Base-by-base conservation (phyloP, 2,888 invertebrate genomes). In the Drosophila heteroneura region DNA sequence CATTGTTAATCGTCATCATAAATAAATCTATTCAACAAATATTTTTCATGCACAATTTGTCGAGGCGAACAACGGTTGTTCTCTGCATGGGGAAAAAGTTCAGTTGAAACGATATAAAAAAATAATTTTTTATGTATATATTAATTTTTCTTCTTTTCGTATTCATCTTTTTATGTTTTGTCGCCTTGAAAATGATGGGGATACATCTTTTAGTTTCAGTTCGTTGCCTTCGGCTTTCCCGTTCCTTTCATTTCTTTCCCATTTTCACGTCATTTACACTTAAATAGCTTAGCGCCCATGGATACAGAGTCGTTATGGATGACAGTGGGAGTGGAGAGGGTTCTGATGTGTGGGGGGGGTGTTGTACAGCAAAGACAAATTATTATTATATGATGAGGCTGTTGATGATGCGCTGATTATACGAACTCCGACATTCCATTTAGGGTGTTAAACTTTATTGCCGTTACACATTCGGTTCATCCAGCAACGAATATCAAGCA, bases 261-360 rank as follows among this genome's bases (percentile, higher is more conserved):
- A 79, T 89, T 89, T 87, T 86, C 88, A 89, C 87, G 79, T 82
- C 87, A 89, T 90, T 90, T 88, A 89, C 89, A 84, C 87, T 90
- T 89, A 82, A 89, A 89, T 87, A 87, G 79, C 82, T 81, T 87
- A 86, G 79, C 73, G 80, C 79, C 71, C 76, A 75, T 70, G 69
- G 58, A 77, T 69, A 79, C 69, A 39, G 57, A 60, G 33, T 52
- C 52, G n/a, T 33, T 63, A 39, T 64, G 52, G 60, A 12, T 58
- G 49, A 30, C 35, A n/a, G 53, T 22, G 30, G 35, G 19, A 30
- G 28, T 37, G 52, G 56, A 30, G 30, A 12, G 63, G 14, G 28
- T 47, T 39, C 10, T 7, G 12, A 47, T 37, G 4, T 14, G 30
- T 16, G 19, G 14, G n/a, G 37, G 63, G 47, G 28, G 12, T 51